phyloP scores from a whole-genome alignment of 2,797 vertebrate species.

The Paedocypris micromegethes region DNA sequence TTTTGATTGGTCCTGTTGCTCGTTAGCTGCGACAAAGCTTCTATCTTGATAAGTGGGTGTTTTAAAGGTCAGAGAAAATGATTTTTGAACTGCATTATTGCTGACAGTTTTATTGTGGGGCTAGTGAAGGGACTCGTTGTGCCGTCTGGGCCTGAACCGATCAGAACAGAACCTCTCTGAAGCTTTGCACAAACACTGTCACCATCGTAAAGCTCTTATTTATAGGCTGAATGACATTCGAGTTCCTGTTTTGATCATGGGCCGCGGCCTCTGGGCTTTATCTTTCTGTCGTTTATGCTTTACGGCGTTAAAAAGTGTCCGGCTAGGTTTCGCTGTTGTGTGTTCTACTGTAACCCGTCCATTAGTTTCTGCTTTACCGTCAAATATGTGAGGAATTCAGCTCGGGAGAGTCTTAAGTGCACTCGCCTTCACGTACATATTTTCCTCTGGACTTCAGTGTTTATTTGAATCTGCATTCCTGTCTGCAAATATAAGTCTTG shows the following conservation, averaged over 20 bases:
- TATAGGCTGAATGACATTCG: slow-evolving; percentile 53
- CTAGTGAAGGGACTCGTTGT: slow-evolving; percentile 52
- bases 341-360: no score
- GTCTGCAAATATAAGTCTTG: slow-evolving; percentile 11
- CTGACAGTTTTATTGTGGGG: slow-evolving; percentile 53
- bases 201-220: slow-evolving; percentile 54
- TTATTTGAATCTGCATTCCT: slow-evolving; percentile 21
- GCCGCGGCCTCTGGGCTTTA: slow-evolving; percentile 33
- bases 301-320: slow-evolving; percentile 6
- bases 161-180: slow-evolving; percentile 54
- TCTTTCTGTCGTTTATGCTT: slow-evolving; percentile 49
- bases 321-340: background rate
- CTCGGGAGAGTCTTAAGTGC: no score
- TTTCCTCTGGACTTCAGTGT: background rate
- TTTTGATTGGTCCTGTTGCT: background rate
- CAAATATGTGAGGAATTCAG: no score
- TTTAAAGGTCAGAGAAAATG: slow-evolving; percentile 52
- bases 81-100: slow-evolving; percentile 52
- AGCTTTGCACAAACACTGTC: slow-evolving; percentile 55
- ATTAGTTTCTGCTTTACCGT: no score
- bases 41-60: slow-evolving; percentile 30
- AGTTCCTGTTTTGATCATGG: slow-evolving; percentile 57
- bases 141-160: slow-evolving; percentile 29
- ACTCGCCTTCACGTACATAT: no score
- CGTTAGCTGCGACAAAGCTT: slow-evolving; percentile 6